These are phyloP conservation scores for Apantesis nais DNA, from an alignment of 2,888 invertebrate genomes.

Conservation along the genomic window DNA sequence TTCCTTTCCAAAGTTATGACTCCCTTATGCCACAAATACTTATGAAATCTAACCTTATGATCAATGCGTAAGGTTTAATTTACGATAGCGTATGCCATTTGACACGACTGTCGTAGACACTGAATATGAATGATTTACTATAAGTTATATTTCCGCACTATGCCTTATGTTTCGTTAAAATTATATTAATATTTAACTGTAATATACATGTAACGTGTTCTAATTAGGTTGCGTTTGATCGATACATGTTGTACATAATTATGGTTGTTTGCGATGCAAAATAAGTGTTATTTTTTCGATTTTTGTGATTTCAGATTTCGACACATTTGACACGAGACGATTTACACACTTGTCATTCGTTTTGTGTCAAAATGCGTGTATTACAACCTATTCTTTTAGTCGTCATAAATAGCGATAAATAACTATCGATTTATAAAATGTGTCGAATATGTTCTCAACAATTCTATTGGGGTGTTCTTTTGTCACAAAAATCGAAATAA, in stretches of 20 bases:
- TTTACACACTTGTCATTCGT: not conserved
- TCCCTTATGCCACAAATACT: slow-evolving; percentile 15
- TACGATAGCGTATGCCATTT: slow-evolving; percentile 2
- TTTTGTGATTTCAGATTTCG: not conserved
- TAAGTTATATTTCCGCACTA: slow-evolving; percentile 23
- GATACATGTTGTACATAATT: slow-evolving; percentile 37
- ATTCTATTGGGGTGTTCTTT: not conserved
- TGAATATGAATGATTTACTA: slow-evolving; percentile 6
- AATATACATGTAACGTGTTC: slow-evolving; percentile 40
- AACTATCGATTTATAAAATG: not conserved
- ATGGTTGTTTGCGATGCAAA: slow-evolving; percentile 29
- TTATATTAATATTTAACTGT: slow-evolving; percentile 25
- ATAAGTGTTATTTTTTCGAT: slow-evolving; percentile 5
- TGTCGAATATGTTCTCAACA: not conserved
- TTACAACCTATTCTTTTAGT: not conserved
- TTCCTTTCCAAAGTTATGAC: not conserved
- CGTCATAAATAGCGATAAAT: not conserved
- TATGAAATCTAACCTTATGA: slow-evolving; percentile 15
- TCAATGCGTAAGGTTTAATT: slow-evolving; percentile 8
- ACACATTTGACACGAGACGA: not conserved
- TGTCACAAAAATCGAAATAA: slow-evolving; percentile 1
- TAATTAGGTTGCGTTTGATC: slow-evolving; percentile 37
- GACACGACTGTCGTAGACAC: slow-evolving; percentile 8
- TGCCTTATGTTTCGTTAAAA: slow-evolving; percentile 31
- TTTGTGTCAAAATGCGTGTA: not conserved